Conservation (phyloP, 2,797 vertebrate species). For the Poeciliopsis turneri region DNA sequence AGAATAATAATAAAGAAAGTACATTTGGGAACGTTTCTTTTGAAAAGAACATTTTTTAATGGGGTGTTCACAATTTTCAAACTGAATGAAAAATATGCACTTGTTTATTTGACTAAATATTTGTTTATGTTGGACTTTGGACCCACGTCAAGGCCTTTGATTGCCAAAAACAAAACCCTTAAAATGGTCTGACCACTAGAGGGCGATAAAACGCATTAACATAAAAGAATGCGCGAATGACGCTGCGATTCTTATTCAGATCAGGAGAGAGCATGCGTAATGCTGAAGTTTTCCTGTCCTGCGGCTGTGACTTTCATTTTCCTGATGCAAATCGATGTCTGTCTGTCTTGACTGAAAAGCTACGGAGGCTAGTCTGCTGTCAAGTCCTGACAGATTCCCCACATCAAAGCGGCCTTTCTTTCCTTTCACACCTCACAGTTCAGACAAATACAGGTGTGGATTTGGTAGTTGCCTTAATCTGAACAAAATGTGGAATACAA, state of each 20-base stretch:
- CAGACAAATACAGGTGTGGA: not conserved
- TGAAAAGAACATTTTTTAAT: not conserved
- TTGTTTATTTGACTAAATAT: not conserved
- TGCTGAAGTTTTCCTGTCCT: not conserved
- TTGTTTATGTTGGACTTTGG: not conserved
- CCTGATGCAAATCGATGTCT: constrained; percentile 24
- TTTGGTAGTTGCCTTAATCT: not conserved
- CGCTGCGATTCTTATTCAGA: not conserved
- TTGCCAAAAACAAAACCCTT: not conserved
- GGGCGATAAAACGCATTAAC: not conserved
- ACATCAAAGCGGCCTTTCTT: constrained; percentile 71
- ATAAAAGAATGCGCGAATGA: not conserved
- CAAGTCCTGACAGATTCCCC: constrained; percentile 3
- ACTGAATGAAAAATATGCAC: too few relatives aligned
- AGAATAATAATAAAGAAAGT: not conserved
- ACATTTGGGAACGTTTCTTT: not conserved
- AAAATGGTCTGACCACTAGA: not conserved
- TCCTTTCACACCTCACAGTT: not conserved
- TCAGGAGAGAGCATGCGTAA: not conserved
- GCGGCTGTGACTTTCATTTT: constrained; percentile 39
- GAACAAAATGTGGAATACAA: not conserved
- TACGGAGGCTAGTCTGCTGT: not conserved
- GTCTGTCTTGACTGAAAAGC: not conserved
- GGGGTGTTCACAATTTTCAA: not conserved
- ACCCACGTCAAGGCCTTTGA: not conserved